phyloP scores from a whole-genome alignment of 2,888 invertebrate species.

The Podabrus alpinus region DNA sequence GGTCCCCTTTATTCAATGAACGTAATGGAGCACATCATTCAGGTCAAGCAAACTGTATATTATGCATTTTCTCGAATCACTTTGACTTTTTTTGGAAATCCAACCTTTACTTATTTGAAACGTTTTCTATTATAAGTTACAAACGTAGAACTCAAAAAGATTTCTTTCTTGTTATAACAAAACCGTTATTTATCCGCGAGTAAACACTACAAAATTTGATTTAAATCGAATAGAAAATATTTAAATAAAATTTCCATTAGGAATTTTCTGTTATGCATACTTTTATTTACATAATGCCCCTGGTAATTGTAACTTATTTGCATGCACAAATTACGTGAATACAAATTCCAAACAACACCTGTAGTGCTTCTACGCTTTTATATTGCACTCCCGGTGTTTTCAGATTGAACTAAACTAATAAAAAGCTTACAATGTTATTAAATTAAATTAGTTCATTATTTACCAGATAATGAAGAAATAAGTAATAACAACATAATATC shows the following conservation, averaged over 20 bases:
- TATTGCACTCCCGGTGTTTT: not conserved
- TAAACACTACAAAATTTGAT: not conserved
- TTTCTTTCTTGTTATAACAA: not conserved
- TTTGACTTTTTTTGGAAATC: not conserved
- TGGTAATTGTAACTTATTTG: constrained; percentile 18
- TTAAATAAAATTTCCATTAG: constrained; percentile 1
- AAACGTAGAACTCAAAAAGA: not conserved
- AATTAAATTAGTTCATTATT: not conserved
- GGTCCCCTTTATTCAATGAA: constrained; percentile 22
- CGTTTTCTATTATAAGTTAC: not conserved
- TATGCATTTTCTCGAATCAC: constrained; percentile 20
- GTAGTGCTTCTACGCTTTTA: constrained; percentile 5
- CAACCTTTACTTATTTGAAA: not conserved
- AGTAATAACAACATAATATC: not conserved
- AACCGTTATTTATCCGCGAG: not conserved
- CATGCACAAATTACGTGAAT: constrained; percentile 14
- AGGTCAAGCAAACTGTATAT: constrained; percentile 19
- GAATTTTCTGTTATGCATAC: not conserved
- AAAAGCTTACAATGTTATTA: not conserved
- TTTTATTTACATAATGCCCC: constrained; percentile 12
- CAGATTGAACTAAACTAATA: constrained; percentile 1
- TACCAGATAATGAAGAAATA: not conserved
- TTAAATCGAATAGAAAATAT: not conserved
- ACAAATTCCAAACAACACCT: constrained; percentile 17
- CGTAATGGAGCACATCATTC: constrained; percentile 28